Conservation (phyloP, 2,797 vertebrate genomes). For the Lophius americanus region DNA sequence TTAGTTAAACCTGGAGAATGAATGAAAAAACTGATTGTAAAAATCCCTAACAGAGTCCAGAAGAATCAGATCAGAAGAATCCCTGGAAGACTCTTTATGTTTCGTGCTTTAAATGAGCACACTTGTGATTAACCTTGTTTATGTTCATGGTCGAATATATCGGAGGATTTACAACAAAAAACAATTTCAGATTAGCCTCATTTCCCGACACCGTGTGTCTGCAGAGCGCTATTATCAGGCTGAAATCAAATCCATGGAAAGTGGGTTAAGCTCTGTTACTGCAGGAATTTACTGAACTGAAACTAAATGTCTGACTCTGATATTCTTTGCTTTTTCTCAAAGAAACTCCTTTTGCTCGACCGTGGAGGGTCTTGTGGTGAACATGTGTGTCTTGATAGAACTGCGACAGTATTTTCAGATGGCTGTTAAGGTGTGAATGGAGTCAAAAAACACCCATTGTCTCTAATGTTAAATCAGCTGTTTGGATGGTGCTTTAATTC, state of each 20-base stretch:
- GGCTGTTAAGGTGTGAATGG: too few relatives aligned
- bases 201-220: conserved; percentile 27
- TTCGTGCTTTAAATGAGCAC: conserved; percentile 9
- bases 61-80: neutral
- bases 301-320: conserved; percentile 2
- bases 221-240: conserved; percentile 32
- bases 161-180: conserved; percentile 46
- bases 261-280: conserved; percentile 52
- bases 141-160: conserved; percentile 21
- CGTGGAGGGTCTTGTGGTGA: too few relatives aligned
- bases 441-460: too few relatives aligned
- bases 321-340: too few relatives aligned
- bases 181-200: conserved; percentile 60
- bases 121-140: conserved; percentile 30
- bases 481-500: conserved; percentile 18
- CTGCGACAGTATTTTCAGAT: too few relatives aligned
- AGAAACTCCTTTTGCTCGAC: too few relatives aligned
- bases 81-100: neutral
- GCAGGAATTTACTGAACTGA: conserved; percentile 4
- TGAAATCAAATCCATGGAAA: conserved; percentile 45
- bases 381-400: too few relatives aligned
- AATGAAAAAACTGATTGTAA: neutral
- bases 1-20: neutral
- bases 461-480: too few relatives aligned
- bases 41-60: neutral